Evolutionary conservation across 2,888 invertebrate genomes (phyloP).

Genomic region (Sycophila texana): DNA sequence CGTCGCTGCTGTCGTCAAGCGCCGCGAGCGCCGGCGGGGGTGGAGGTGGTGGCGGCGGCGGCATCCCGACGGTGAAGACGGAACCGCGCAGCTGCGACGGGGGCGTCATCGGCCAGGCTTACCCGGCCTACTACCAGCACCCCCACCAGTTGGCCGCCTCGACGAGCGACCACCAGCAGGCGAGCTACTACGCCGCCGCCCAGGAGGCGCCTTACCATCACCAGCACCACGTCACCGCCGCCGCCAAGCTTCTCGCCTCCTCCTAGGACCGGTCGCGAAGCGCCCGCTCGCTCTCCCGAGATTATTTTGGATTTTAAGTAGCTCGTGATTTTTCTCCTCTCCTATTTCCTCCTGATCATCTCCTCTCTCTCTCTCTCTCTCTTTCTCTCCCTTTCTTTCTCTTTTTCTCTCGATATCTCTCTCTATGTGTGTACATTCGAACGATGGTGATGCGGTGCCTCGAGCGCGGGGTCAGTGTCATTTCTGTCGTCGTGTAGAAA

Average conservation of each 20-base stretch:
- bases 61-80: constrained; percentile 72
- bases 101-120: constrained; percentile 70
- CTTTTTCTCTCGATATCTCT: no score
- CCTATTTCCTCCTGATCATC: no score
- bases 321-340: no score
- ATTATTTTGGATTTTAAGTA: background rate
- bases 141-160: constrained; percentile 72
- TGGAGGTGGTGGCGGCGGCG: constrained; percentile 68
- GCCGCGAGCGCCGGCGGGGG: constrained; percentile 65
- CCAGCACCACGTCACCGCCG: constrained; percentile 90
- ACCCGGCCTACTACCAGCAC: constrained; percentile 73
- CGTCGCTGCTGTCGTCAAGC: constrained; percentile 75
- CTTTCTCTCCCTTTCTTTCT: no score
- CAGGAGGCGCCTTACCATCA: constrained; percentile 87
- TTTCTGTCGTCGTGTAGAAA: no score
- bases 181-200: constrained; percentile 67
- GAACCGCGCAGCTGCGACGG: constrained; percentile 73
- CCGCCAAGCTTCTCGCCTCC: constrained; percentile 89
- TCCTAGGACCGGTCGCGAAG: constrained; percentile 73
- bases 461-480: no score
- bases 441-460: no score
- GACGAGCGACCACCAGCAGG: constrained; percentile 71
- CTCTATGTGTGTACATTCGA: no score
- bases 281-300: background rate
- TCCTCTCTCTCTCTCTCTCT: no score